Percentiles rank a stretch among this genome's conserved stretches.
phyloP scores from a whole-genome alignment of 2,113 vertebrate species.

The Neolamprologus devosi region DNA sequence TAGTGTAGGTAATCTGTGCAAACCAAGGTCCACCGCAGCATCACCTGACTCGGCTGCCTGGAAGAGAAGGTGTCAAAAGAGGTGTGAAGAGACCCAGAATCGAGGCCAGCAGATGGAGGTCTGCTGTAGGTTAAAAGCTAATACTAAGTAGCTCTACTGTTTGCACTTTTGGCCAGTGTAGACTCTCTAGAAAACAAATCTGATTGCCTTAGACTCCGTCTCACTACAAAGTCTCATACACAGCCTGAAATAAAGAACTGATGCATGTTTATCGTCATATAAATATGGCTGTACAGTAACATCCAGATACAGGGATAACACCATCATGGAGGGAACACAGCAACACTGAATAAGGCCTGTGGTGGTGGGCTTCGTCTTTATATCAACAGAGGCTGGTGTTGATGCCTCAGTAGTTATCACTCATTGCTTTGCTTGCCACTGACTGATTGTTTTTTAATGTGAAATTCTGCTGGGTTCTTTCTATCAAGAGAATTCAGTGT shows the following conservation, averaged over 20 bases:
- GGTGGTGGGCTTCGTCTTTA: background rate
- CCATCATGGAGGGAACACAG: background rate
- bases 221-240: background rate
- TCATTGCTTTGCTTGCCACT: background rate
- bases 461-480: background rate
- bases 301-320: background rate
- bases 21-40: fast-evolving
- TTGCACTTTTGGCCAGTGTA: background rate
- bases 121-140: background rate
- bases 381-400: background rate
- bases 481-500: background rate
- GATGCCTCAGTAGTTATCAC: background rate
- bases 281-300: background rate
- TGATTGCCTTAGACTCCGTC: background rate
- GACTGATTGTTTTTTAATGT: background rate
- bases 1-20: background rate
- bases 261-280: background rate
- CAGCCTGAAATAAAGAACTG: background rate
- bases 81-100: background rate
- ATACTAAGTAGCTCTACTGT: background rate
- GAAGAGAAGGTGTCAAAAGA: background rate
- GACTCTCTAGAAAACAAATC: background rate
- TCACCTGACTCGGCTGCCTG: background rate
- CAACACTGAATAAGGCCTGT: background rate
- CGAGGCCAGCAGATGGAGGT: background rate